phyloP scores from a whole-genome alignment of 2,888 invertebrate species.

The Mythimna impura region DNA sequence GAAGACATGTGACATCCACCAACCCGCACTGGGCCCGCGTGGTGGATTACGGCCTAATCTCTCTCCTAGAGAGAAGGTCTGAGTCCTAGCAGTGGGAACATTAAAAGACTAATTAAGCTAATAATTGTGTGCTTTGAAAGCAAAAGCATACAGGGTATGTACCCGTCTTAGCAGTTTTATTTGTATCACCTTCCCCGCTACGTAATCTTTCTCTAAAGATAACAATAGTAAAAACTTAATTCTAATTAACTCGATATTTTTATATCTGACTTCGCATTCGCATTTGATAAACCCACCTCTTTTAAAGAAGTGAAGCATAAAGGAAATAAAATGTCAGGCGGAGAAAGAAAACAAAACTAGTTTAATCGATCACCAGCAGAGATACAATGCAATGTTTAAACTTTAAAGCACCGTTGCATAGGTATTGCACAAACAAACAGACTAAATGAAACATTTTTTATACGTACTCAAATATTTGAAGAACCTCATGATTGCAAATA shows the following conservation, averaged over 20 bases:
- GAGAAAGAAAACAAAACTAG: conserved; percentile 13
- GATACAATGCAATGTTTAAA: conserved; percentile 16
- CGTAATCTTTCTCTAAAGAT: no score
- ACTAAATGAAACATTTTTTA: conserved; percentile 28
- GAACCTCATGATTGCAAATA: conserved; percentile 27
- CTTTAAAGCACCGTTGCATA: conserved; percentile 1
- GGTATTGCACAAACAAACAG: conserved; percentile 3
- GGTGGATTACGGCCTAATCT: no score
- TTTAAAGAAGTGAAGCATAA: conserved; percentile 12
- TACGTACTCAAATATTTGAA: conserved; percentile 37
- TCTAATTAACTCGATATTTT: not conserved
- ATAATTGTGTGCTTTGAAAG: no score
- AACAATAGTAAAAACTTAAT: not conserved
- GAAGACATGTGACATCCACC: no score
- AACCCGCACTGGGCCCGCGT: no score
- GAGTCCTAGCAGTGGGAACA: no score
- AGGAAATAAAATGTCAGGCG: conserved; percentile 44
- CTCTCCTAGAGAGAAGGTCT: no score
- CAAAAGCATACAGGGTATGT: no score
- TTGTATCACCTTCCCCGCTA: no score
- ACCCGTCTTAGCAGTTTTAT: no score
- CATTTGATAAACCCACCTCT: not conserved
- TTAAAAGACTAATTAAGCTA: no score
- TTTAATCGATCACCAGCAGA: conserved; percentile 29
- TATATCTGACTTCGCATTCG: conserved; percentile 2